Conservation (phyloP, 1,140 invertebrate genomes). For the Melitaea cinxia region DNA sequence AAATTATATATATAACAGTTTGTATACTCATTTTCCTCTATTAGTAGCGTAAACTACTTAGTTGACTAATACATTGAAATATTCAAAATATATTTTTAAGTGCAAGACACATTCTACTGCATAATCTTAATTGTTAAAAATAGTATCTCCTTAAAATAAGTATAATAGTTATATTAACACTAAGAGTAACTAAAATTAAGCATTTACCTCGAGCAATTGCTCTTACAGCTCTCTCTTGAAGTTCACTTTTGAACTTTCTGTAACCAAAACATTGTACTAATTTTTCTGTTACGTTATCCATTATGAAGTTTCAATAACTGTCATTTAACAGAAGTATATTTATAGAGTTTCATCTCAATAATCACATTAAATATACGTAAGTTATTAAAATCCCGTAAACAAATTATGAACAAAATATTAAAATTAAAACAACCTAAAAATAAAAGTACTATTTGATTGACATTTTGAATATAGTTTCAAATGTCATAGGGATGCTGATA, state of each 20-base stretch:
- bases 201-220: conserved; percentile 77
- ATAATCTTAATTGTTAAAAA: too few species aligned
- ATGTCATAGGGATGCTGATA: conserved; percentile 26
- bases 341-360: conserved; percentile 19
- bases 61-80: too few species aligned
- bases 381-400: conserved; percentile 18
- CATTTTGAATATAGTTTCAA: conserved; percentile 41
- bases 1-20: too few species aligned
- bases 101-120: too few species aligned
- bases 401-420: conserved; percentile 27
- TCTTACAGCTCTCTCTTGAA: conserved; percentile 80
- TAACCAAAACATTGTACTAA: conserved; percentile 81
- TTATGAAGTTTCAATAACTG: conserved; percentile 40
- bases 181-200: background rate
- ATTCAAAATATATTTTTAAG: too few species aligned
- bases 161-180: background rate
- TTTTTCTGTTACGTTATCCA: conserved; percentile 76
- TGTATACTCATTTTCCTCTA: too few species aligned
- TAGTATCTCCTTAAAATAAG: too few species aligned
- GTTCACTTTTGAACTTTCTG: conserved; percentile 81
- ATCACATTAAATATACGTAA: conserved; percentile 5
- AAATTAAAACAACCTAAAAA: conserved; percentile 55
- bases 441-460: conserved; percentile 46
- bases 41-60: too few species aligned
- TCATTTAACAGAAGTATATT: conserved; percentile 37